phyloP scores from a whole-genome alignment of 2,113 vertebrate species.

The Ammospiza caudacuta region DNA sequence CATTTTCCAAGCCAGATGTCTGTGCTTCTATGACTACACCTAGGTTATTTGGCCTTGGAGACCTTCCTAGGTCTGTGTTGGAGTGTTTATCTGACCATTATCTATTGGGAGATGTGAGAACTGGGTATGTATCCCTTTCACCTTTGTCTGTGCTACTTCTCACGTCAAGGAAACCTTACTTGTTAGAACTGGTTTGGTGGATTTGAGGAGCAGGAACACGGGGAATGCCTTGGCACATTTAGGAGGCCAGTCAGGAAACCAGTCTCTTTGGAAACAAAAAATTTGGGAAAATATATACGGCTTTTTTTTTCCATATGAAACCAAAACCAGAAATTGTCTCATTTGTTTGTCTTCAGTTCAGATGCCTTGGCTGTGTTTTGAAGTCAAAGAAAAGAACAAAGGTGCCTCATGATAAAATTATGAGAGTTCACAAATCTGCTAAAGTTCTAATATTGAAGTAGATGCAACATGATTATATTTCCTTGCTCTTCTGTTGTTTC shows the following conservation, averaged over 20 bases:
- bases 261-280: not conserved
- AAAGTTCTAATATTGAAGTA: not conserved
- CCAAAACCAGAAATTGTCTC: not conserved
- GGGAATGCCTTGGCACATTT: not conserved
- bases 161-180: not conserved
- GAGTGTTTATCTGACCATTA: not conserved
- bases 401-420: not conserved
- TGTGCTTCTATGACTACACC: not conserved
- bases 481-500: not conserved
- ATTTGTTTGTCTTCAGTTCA: not conserved
- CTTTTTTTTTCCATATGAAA: not conserved
- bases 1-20: not conserved
- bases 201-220: not conserved
- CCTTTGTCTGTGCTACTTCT: not conserved
- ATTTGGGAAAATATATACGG: not conserved
- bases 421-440: not conserved
- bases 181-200: not conserved
- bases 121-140: not conserved
- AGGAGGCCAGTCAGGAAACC: not conserved
- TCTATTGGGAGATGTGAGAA: not conserved
- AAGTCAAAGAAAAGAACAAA: not conserved
- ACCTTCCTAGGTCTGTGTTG: not conserved
- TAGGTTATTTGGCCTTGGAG: not conserved
- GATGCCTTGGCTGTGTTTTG: not conserved
- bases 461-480: not conserved